Evolutionary conservation across 2,888 invertebrate species (phyloP), one percentile per base, ranked within the genome.

Genomic region (Drosophila lutescens): DNA sequence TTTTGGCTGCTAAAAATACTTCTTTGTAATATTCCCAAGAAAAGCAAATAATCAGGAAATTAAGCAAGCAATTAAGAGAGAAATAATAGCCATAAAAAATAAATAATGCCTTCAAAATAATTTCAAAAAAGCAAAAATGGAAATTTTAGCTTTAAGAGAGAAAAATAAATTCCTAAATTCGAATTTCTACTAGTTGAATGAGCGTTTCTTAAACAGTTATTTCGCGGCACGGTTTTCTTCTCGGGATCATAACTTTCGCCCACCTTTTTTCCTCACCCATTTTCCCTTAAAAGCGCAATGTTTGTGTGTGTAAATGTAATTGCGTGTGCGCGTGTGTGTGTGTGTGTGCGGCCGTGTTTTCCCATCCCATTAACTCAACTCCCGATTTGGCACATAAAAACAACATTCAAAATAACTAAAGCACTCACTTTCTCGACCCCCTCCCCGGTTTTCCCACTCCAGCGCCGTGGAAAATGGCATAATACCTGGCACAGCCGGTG

Each of bases 1-100:
- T 17, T 12, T 30, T 47, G 50, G 71, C 62, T 71, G 51, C 70
- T 80, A 79, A 83, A 83, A 83, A 86, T 79, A 86, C 84, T 86
- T 86, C 84, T 79, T 83, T 80, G 58, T 68, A 36, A 65, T 74
- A 63, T 70, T 72, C 12, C 34, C n/a, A 49, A 26, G 2, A 36
- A 54, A 23, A n/a, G 13, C 20, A 5, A 36, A 50, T 10, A 10
- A 20, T 30, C 12, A 15, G 44, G 15, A 46, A 49, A 30, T 47
- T 4, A 66, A 15, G 26, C 38, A 56, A 46, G 38, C 26, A 63
- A 20, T 20, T 20, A 20, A 20, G 4, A 20, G 3, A 20, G 2
- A 20, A 20, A 20, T 2, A 20, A 20, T 20, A 34, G 4, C 20
- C 20, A 20, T 20, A 10, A 15, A 20, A 20, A 47, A 13, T 15